Conservation (phyloP, 2,888 invertebrate genomes). For the Agriopis aurantiaria region DNA sequence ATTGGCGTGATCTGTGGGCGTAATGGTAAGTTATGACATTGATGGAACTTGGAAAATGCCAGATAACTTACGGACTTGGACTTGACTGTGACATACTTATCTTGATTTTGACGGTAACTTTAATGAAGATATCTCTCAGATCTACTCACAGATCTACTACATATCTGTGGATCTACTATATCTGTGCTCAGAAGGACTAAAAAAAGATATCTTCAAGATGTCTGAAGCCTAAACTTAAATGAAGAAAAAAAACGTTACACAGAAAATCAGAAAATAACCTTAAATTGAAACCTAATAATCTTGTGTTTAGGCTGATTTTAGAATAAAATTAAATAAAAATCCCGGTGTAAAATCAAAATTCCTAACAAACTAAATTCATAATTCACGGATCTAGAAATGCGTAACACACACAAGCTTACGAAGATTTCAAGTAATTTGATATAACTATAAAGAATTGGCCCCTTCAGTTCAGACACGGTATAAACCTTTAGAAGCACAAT, state of each 20-base stretch:
- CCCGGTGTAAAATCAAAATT: not conserved
- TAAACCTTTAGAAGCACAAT: not conserved
- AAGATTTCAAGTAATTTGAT: not conserved
- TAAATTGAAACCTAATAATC: not conserved
- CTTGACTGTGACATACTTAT: too few relatives aligned
- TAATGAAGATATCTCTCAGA: too few relatives aligned
- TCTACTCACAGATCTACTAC: too few relatives aligned
- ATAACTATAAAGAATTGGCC: not conserved
- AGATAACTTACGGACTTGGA: too few relatives aligned
- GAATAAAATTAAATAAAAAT: not conserved
- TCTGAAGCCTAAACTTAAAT: too few relatives aligned
- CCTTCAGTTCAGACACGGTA: slow-evolving; percentile 12
- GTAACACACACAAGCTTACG: not conserved
- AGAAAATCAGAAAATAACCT: not conserved
- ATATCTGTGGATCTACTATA: too few relatives aligned
- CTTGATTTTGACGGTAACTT: too few relatives aligned
- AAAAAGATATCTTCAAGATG: too few relatives aligned
- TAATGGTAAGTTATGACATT: too few relatives aligned
- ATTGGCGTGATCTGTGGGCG: too few relatives aligned
- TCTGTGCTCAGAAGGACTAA: too few relatives aligned
- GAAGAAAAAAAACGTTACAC: not conserved
- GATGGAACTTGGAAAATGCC: too few relatives aligned
- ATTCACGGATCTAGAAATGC: not conserved
- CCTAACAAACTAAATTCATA: not conserved
- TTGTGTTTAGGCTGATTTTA: not conserved